Conservation (phyloP, 2,888 invertebrate genomes). For the Tinea semifulvella region DNA sequence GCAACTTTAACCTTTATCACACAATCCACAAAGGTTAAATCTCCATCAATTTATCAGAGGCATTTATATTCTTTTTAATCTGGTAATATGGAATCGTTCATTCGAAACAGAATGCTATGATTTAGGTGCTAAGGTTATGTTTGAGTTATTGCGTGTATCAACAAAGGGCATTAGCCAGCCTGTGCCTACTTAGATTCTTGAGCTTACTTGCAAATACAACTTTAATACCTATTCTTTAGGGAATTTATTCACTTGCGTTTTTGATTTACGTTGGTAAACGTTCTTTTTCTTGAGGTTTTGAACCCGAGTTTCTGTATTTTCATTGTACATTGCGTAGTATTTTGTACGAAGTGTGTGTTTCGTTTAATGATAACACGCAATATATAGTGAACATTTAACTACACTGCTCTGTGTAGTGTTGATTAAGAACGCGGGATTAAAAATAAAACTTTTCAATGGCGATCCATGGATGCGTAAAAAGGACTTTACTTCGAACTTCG, state of each 20-base stretch:
- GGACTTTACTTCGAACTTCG: conserved; percentile 25
- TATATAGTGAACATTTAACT: no score
- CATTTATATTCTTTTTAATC: conserved; percentile 23
- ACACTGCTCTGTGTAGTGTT: no score
- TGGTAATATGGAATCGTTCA: neutral
- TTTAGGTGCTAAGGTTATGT: conserved; percentile 27
- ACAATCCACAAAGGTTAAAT: conserved; percentile 19
- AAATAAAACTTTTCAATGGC: conserved; percentile 36
- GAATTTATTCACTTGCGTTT: neutral
- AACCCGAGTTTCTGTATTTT: no score
- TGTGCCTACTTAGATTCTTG: conserved; percentile 14
- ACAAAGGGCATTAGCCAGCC: conserved; percentile 48
- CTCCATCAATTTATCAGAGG: neutral
- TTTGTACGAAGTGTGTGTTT: no score
- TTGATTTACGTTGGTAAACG: no score
- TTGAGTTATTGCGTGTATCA: conserved; percentile 29
- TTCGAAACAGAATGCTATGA: conserved; percentile 2
- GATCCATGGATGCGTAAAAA: conserved; percentile 31
- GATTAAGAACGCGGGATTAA: no score
- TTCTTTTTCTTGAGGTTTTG: no score
- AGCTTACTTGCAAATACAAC: neutral
- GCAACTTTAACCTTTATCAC: neutral
- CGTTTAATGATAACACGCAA: no score
- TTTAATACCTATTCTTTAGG: neutral
- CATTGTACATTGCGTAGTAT: no score